Percentiles rank a stretch among this genome's conserved stretches.
Evolutionary conservation across 2,888 invertebrate genomes (phyloP).

Genomic region (Epirrita christyi): DNA sequence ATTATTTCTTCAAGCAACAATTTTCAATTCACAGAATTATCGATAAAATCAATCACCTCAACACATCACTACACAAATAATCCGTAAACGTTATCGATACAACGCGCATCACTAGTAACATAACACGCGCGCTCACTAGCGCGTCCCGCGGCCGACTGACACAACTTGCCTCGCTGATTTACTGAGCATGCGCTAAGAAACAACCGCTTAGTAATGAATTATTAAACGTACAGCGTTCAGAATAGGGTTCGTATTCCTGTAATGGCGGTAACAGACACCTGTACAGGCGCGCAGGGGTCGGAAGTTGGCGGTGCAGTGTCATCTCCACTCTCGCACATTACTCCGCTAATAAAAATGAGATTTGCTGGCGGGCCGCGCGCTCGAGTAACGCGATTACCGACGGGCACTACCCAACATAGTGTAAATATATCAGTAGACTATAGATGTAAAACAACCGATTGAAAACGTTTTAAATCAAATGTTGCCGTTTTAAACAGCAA

Average conservation of each 20-base stretch:
- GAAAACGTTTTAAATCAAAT: too few relatives aligned
- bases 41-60: conserved; percentile 30
- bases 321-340: conserved; percentile 79
- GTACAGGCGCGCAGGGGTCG: conserved; percentile 73
- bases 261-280: conserved; percentile 64
- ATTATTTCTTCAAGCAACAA: conserved; percentile 41
- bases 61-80: conserved; percentile 63
- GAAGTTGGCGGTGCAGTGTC: conserved; percentile 82
- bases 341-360: conserved; percentile 80
- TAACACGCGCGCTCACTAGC: conserved; percentile 48
- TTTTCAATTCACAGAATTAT: conserved; percentile 11
- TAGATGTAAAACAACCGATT: too few relatives aligned
- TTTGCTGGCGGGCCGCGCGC: conserved; percentile 54
- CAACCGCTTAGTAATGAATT: conserved; percentile 32
- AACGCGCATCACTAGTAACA: conserved; percentile 25
- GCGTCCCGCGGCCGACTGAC: conserved; percentile 65
- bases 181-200: conserved; percentile 50
- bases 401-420: conserved; percentile 21
- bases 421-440: conserved; percentile 8
- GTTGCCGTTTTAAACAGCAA: too few relatives aligned
- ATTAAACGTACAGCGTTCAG: conserved; percentile 34
- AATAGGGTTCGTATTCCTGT: conserved; percentile 43
- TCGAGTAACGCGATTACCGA: conserved; percentile 33
- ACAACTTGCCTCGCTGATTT: conserved; percentile 58
- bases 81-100: conserved; percentile 26